phyloP scores from a whole-genome alignment of 1,140 invertebrate genomes.

The Procambarus virginalis region DNA sequence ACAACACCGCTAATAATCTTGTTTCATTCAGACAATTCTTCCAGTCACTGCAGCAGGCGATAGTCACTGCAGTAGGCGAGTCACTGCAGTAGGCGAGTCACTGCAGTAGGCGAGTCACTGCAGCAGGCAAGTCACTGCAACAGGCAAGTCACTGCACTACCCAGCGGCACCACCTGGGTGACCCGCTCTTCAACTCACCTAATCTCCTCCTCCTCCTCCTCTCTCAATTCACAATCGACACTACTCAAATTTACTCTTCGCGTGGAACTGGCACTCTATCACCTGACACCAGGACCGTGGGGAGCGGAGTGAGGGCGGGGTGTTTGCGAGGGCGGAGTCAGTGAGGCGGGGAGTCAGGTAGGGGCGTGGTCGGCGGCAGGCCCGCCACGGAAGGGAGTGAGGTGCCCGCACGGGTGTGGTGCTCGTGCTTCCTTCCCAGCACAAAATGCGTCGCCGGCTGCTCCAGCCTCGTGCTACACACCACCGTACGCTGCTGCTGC shows the following conservation, averaged over 20 bases:
- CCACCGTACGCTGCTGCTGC: not conserved
- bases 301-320: no score
- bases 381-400: constrained; percentile 15
- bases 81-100: constrained; percentile 16
- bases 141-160: not conserved
- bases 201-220: no score
- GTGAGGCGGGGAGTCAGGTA: not conserved
- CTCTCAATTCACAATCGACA: no score
- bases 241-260: no score
- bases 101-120: constrained; percentile 9
- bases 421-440: not conserved
- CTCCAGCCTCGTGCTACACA: not conserved
- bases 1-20: constrained; percentile 22
- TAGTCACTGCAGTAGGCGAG: constrained; percentile 5
- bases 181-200: no score
- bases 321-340: not conserved
- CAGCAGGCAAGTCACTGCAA: not conserved
- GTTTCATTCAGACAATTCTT: constrained; percentile 45
- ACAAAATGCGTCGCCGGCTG: no score
- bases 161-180: not conserved
- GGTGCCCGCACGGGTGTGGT: constrained; percentile 30
- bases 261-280: no score
- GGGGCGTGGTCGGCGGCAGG: not conserved
- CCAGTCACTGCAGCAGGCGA: constrained; percentile 39
- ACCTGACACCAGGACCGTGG: no score